Conservation (phyloP, 2,888 invertebrate genomes). For the Geophilus truncorum region DNA sequence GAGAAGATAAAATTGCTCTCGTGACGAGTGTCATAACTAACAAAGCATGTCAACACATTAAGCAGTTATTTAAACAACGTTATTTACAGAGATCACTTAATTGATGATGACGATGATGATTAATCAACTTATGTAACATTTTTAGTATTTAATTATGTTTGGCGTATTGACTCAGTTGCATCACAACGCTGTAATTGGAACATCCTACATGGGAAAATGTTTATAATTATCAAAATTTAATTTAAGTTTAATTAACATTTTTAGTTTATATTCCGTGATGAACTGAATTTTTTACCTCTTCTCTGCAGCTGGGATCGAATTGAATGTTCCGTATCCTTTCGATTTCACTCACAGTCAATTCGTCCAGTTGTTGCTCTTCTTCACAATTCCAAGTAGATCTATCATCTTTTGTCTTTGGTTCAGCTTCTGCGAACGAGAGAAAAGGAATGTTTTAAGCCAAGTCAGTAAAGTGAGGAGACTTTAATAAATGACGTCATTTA, state of each 20-base stretch:
- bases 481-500: too few relatives aligned
- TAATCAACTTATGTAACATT: not conserved
- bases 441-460: too few relatives aligned
- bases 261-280: not conserved
- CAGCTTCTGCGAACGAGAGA: not conserved
- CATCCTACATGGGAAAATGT: not conserved
- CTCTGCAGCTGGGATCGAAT: not conserved
- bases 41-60: too few relatives aligned
- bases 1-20: too few relatives aligned
- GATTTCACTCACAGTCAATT: conserved; percentile 2
- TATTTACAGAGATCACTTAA: not conserved
- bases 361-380: not conserved
- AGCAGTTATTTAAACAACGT: not conserved
- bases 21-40: too few relatives aligned
- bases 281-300: not conserved
- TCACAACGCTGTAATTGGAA: not conserved
- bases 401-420: not conserved
- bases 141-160: not conserved
- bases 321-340: not conserved
- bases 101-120: not conserved
- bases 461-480: too few relatives aligned
- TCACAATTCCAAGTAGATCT: not conserved
- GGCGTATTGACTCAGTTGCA: not conserved
- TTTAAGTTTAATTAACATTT: not conserved
- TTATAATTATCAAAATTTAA: not conserved